Evolutionary conservation across 2,113 vertebrate species (phyloP), one percentile per base, ranked within the genome.

Genomic region (Zosterops borbonicus): DNA sequence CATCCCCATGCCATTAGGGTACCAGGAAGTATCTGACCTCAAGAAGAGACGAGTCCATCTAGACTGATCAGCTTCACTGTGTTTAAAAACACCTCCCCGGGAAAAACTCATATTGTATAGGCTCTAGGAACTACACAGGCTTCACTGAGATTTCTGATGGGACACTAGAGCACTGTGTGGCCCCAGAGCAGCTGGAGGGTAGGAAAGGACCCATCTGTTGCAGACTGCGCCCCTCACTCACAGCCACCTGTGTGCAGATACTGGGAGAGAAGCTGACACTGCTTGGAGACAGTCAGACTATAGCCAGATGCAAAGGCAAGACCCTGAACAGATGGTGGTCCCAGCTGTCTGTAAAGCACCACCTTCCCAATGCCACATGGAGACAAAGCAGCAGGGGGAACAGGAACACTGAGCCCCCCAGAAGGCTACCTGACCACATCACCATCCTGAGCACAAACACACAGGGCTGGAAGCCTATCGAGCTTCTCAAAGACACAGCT

Each of bases 401-500:
- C 0, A 62, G 42, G 33, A 87, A 52, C 5, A 1, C 21, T 2
- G 11, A 52, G 70, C 14, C 12, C 62, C 37, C 9, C 39, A 50
- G 47, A 74, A 70, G 22, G 35, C 60, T 41, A 50, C 74, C 50
- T 74, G 87, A 46, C 65, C 60, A 27, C 5, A 14, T 9, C 46
- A 56, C 49, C 62, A n/a, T 19, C 41, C 89, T 46, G 39, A 74
- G 42, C 14, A 75, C 12, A 60, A 77, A 46, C 4, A 1, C 59
- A 60, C 4, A 6, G 1, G 29, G 67, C 41, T 1, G 0, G 47
- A 70, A 80, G 31, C 0, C 1, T 20, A 41, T 31, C 0, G 0
- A 87, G 88, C n/a, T 77, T 49, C 79, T 44, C 28, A 62, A 79
- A 88, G 65, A n/a, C 25, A 73, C 28, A 62, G 56, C 71, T 29